Base-by-base conservation (phyloP, 2,888 invertebrate genomes). In the Calameuta filiformis region DNA sequence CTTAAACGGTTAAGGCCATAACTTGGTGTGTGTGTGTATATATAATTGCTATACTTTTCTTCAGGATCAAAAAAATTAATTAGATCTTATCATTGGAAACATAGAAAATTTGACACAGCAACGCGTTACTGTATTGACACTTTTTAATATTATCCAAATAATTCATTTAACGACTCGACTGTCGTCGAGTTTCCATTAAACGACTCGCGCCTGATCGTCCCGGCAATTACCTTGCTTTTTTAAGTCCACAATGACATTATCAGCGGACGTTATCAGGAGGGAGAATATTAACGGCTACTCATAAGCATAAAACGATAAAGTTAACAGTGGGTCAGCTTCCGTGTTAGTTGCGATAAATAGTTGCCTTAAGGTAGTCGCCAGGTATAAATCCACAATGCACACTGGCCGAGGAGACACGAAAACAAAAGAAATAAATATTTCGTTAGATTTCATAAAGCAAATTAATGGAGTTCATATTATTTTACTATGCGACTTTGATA, bases 1-100 rank as follows among this genome's bases (percentile, higher is more conserved):
- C 83, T 84, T 82, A 80, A 85, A 82, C 77, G 71, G 23, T 56
- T 56, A 23, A 56, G 23, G 23, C 23, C 1, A 23, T 56, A 56
- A 56, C 23, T 56, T 56, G 9, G 2, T 15, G 9, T 9, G 9
- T 23, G 11, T 35, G 11, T 35, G 2, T 4, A 33, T 23, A 23
- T 2, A 56, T 23, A 23, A 56, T 23, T 56, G 23, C 56, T 2
- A 56, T 56, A 23, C 23, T 56, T 56, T 23, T 9, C 6, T 23
- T 56, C 9, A 23, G 23, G 9, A 23, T 9, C 23, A 56, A 56
- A 9, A 9, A 9, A 56, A 23, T 56, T 9, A 56, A 23, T 56
- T 23, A 56, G 9, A 56, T 56, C 23, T 9, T 56, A 9, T 56
- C 56, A 56, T 56, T 56, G 9, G 56, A 56, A 2, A 9, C 9